These are phyloP conservation scores for Drosophila pullipes DNA, from an alignment of 2,888 invertebrate genomes.

Conservation along the genomic window DNA sequence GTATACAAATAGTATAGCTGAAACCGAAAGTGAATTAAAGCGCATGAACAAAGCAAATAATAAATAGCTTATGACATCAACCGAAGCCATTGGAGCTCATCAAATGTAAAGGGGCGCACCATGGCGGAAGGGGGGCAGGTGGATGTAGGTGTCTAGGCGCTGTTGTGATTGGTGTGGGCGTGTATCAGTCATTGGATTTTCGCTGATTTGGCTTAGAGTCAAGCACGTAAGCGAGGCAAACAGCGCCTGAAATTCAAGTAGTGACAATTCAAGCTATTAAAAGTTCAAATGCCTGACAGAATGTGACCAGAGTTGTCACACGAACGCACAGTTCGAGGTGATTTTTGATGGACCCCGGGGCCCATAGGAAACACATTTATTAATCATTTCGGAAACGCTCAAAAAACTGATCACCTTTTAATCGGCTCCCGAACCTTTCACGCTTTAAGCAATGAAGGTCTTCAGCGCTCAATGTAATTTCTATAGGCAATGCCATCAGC, in stretches of 20 bases:
- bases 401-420: conserved; percentile 26
- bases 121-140: not conserved
- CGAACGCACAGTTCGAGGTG: conserved; percentile 37
- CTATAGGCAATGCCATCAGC: conserved; percentile 25
- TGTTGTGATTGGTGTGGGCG: conserved; percentile 38
- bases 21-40: conserved; percentile 67
- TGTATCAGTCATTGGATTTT: conserved; percentile 33
- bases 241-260: conserved; percentile 38
- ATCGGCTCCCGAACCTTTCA: conserved; percentile 43
- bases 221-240: conserved; percentile 33
- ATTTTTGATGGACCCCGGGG: conserved; percentile 20
- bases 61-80: conserved; percentile 68
- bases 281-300: conserved; percentile 29
- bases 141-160: not conserved
- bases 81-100: conserved; percentile 48
- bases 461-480: conserved; percentile 18
- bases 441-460: conserved; percentile 53
- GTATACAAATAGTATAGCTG: conserved; percentile 34
- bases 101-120: conserved; percentile 26
- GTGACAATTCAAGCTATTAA: conserved; percentile 46
- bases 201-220: conserved; percentile 44
- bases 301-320: conserved; percentile 30
- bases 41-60: conserved; percentile 60
- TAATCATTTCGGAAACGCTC: conserved; percentile 12
- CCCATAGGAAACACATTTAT: conserved; percentile 30